A percentile compares a stretch with the other conserved stretches of the same genome.
Evolutionary conservation across 2,797 vertebrate genomes (phyloP).

Genomic region (Emydoidea blandingii): DNA sequence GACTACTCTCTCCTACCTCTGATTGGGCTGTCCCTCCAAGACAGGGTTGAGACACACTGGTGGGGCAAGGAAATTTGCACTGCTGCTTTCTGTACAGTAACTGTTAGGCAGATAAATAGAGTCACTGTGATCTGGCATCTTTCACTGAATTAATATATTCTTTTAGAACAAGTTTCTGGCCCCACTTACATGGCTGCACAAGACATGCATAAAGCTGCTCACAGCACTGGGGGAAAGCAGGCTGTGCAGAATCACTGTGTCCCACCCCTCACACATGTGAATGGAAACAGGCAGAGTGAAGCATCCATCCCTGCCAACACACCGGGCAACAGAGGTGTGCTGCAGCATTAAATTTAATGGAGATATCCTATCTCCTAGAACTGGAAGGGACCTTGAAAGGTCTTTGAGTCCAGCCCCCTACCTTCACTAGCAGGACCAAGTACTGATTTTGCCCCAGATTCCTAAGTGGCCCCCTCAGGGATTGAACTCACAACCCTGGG

Average conservation of each 20-base stretch:
- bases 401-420: too few species aligned
- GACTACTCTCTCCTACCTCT: background rate
- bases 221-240: background rate
- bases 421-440: too few species aligned
- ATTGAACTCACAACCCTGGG: too few species aligned
- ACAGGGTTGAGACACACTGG: background rate
- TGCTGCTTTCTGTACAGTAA: background rate
- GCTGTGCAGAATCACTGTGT: fast-evolving
- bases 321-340: background rate
- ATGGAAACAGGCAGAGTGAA: background rate
- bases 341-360: background rate
- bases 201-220: background rate
- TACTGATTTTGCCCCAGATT: too few species aligned
- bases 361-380: too few species aligned
- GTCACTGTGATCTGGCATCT: background rate
- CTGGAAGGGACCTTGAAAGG: too few species aligned
- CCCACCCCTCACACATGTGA: fast-evolving
- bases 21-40: background rate
- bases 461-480: too few species aligned
- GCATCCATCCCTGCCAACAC: background rate
- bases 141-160: background rate
- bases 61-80: fast-evolving
- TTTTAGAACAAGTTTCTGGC: background rate
- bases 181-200: background rate
- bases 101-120: background rate